phyloP scores from a whole-genome alignment of 2,888 invertebrate species.

The Clitarchus hookeri region DNA sequence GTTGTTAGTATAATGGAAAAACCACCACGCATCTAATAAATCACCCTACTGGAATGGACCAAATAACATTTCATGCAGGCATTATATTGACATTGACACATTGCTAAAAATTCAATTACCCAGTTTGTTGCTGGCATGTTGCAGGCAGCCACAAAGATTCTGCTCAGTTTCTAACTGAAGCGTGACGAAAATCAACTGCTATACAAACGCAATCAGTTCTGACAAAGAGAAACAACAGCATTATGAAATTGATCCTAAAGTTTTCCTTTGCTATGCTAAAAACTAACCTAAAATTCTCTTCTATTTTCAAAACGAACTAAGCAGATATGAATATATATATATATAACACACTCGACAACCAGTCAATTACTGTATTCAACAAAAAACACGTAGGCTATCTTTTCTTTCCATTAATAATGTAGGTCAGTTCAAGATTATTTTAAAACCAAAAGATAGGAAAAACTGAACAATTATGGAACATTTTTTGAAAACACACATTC shows the following conservation, averaged over 20 bases:
- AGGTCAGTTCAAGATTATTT: too few species aligned
- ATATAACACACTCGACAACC: too few species aligned
- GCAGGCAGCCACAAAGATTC: not conserved
- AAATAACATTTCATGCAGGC: not conserved
- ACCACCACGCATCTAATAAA: not conserved
- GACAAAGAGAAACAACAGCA: constrained; percentile 26
- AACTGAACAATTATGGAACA: too few species aligned
- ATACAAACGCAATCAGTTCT: constrained; percentile 28
- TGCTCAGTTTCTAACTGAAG: not conserved
- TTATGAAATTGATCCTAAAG: not conserved
- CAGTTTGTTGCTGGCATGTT: not conserved
- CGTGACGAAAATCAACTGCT: not conserved
- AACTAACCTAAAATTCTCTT: too few species aligned
- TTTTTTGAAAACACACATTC: too few species aligned
- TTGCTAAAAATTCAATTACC: not conserved
- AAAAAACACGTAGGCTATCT: too few species aligned
- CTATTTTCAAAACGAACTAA: too few species aligned
- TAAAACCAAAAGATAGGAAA: too few species aligned
- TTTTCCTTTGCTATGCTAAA: too few species aligned
- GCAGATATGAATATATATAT: too few species aligned
- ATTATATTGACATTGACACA: not conserved
- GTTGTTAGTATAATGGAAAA: not conserved
- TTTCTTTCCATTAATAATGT: too few species aligned
- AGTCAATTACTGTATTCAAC: too few species aligned
- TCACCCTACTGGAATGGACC: not conserved